Conservation (phyloP, 2,113 vertebrate species). For the Coptodon bakossiorum region DNA sequence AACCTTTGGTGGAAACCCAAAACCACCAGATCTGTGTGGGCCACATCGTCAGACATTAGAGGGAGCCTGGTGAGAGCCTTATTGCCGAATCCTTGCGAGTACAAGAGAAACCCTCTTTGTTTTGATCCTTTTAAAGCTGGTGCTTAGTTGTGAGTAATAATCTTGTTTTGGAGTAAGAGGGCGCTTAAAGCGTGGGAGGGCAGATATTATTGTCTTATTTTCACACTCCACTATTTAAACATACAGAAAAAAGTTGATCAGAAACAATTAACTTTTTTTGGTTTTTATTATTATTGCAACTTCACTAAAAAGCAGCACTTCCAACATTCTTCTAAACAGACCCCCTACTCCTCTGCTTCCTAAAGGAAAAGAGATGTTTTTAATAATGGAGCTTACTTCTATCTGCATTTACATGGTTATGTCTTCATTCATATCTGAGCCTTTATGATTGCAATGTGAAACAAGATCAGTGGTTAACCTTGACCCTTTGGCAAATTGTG, state of each 20-base stretch:
- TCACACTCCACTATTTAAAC: background rate
- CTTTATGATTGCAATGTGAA: slow-evolving; percentile 36
- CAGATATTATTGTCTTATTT: background rate
- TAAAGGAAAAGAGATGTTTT: slow-evolving; percentile 27
- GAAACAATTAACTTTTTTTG: background rate
- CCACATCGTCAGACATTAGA: slow-evolving; percentile 38
- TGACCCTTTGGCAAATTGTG: background rate
- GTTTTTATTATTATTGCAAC: background rate
- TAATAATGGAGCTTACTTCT: background rate
- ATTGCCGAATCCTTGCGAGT: background rate
- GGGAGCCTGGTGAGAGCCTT: slow-evolving; percentile 1
- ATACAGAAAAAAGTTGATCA: background rate
- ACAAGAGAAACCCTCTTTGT: slow-evolving; percentile 2
- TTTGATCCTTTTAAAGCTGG: slow-evolving; percentile 10
- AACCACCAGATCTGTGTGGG: slow-evolving; percentile 57
- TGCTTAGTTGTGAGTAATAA: background rate
- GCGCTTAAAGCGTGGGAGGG: background rate
- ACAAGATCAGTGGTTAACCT: slow-evolving; percentile 25
- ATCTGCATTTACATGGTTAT: background rate
- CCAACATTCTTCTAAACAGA: background rate
- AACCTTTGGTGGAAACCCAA: slow-evolving; percentile 60
- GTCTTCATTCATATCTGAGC: background rate
- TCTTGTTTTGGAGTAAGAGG: background rate
- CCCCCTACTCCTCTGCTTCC: background rate
- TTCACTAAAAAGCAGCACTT: background rate